Base-by-base conservation (phyloP, 1,140 invertebrate species). In the Pseudomyrmex gracilis region DNA sequence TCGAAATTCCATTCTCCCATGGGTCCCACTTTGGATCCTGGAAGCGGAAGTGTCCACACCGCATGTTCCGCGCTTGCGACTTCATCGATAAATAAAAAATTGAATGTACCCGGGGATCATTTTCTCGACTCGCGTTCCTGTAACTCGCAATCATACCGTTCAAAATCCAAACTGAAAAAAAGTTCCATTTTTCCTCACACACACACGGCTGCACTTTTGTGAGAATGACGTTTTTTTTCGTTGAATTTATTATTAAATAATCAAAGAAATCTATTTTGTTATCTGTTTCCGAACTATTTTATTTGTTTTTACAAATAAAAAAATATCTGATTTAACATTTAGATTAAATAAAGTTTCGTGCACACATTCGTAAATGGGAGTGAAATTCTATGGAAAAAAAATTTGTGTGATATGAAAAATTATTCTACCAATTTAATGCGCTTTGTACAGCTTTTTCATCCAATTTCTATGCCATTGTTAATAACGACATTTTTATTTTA, bases 71-170 rank as follows among this genome's bases (percentile, higher is more conserved):
- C 15, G 2, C 24, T 13, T 10, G 15, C 55, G 53, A 49, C 45
- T 70, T 58, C 17, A 9, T 71, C 76, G 22, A 80, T 80, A 80
- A 80, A 80, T 80, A 80, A 80, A 80, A 80, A 80, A 58, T 71
- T 24, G 76, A 22, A 70, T 77, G 61, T 47, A 71, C 22, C 34
- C 34, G 5, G 64, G 34, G 47, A 71, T 80, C 66, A 71, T 70
- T 34, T 34, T 58, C 53, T 60, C 43, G n/a, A 45, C n/a, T 9
- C 24, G 51, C 17, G 34, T 57, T 70, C 64, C 13, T 22, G 49
- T 55, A 67, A 77, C 24, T 24, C 20, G 20, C 53, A 58, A 78
- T 78, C 73, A 10, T 77, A 24, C 49, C 47, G 55, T 67, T 9
- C 34, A 34, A 15, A 22, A 67, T 34, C 2, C n/a, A 53, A 51